Evolutionary conservation across 2,797 vertebrate species (phyloP).

Genomic region (Sebastes minor): DNA sequence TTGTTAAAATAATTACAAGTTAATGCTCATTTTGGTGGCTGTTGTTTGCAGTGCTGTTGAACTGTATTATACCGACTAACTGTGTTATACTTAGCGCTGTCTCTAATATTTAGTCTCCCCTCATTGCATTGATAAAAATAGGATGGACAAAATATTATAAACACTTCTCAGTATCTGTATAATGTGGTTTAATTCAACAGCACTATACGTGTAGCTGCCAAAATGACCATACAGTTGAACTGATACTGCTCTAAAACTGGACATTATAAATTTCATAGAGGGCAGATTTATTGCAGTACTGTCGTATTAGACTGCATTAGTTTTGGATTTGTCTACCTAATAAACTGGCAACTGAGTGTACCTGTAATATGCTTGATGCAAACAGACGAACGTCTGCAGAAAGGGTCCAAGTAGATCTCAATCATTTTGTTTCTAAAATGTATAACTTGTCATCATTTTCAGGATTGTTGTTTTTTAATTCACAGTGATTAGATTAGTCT

Average conservation of each 20-base stretch:
- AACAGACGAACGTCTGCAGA: not conserved
- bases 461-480: not conserved
- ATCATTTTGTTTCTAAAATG: not conserved
- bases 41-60: not conserved
- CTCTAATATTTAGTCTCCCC: not conserved
- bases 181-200: not conserved
- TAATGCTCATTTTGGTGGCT: not conserved
- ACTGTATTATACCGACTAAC: not conserved
- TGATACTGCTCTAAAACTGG: not conserved
- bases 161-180: not conserved
- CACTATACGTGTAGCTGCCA: not conserved
- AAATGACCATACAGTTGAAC: not conserved
- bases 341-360: not conserved
- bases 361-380: not conserved
- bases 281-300: not conserved
- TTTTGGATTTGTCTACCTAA: not conserved
- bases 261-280: not conserved
- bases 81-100: not conserved
- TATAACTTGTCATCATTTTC: not conserved
- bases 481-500: not conserved
- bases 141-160: not conserved
- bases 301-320: not conserved
- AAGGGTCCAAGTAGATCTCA: not conserved
- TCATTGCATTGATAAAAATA: not conserved
- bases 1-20: not conserved